Evolutionary conservation across 2,888 invertebrate species (phyloP).

Genomic region (Eristalis pertinax): DNA sequence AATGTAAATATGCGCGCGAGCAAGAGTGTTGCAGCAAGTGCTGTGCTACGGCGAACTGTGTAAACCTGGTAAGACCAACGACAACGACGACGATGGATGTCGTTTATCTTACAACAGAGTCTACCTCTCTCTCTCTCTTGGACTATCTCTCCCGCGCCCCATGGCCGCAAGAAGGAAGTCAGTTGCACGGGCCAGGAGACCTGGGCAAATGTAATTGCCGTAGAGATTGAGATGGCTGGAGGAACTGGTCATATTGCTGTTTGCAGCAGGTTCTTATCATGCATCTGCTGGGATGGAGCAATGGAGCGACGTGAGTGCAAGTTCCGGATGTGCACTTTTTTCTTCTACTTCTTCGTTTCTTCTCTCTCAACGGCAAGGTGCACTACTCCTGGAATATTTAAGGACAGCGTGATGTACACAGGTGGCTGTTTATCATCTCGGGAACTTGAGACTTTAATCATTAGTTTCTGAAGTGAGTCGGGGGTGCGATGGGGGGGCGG

Average conservation of each 20-base stretch:
- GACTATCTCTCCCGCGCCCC: conserved; percentile 8
- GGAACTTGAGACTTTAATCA: conserved; percentile 49
- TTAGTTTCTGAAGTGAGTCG: conserved; percentile 45
- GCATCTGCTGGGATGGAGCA: conserved; percentile 27
- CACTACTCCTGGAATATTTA: conserved; percentile 36
- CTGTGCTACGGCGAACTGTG: conserved; percentile 34
- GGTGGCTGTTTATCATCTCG: conserved; percentile 68
- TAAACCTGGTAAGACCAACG: conserved; percentile 49
- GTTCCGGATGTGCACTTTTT: conserved; percentile 56
- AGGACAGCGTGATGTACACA: conserved; percentile 50
- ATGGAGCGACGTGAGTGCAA: conserved; percentile 28
- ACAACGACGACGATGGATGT: conserved; percentile 33
- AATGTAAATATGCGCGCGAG: conserved; percentile 67
- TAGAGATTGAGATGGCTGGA: conserved; percentile 32
- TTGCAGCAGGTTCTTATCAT: conserved; percentile 66
- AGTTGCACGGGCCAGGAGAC: conserved; percentile 28
- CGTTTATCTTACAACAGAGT: conserved; percentile 61
- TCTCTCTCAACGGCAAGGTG: background rate
- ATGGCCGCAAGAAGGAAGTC: conserved; percentile 32
- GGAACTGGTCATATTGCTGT: conserved; percentile 66
- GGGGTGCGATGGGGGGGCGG: background rate
- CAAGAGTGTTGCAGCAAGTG: conserved; percentile 58
- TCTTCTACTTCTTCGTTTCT: background rate
- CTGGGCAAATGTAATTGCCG: conserved; percentile 50
- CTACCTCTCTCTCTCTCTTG: too few relatives aligned